These are phyloP conservation scores for Porites evermanni DNA, from an alignment of 92 coral and sea anemone genomes.

Conservation along the genomic window DNA sequence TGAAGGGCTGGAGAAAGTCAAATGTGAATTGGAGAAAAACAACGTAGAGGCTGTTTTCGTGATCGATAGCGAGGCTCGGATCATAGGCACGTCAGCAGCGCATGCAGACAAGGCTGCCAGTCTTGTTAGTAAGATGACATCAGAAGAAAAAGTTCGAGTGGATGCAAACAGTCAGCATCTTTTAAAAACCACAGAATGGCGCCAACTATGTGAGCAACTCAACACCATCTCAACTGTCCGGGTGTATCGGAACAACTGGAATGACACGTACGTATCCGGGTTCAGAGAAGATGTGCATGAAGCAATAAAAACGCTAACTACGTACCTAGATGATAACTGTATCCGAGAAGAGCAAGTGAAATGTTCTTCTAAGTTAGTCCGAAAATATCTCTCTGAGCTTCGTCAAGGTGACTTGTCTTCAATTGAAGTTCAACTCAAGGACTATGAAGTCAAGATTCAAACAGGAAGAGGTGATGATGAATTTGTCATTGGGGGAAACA, in stretches of 20 bases:
- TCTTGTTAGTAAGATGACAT: constrained; percentile 44
- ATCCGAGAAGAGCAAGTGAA: constrained; percentile 39
- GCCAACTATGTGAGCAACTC: constrained; percentile 47
- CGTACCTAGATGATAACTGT: constrained; percentile 67
- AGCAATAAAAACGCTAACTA: constrained; percentile 50
- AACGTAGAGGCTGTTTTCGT: constrained; percentile 71
- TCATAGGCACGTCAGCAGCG: constrained; percentile 58
- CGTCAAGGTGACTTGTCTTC: constrained; percentile 57
- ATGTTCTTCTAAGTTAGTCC: constrained; percentile 50
- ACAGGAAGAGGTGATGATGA: constrained; percentile 50
- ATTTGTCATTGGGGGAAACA: constrained; percentile 70
- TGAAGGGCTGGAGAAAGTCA: constrained; percentile 58
- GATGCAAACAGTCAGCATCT: constrained; percentile 50
- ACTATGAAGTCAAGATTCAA: constrained; percentile 54
- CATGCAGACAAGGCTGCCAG: constrained; percentile 64
- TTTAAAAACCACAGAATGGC: constrained; percentile 58
- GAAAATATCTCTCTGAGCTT: constrained; percentile 65
- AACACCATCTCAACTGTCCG: constrained; percentile 27
- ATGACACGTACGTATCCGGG: constrained; percentile 79
- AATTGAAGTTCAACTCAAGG: constrained; percentile 51
- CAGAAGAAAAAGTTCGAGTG: constrained; percentile 65
- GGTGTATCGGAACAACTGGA: constrained; percentile 51
- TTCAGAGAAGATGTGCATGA: constrained; percentile 60
- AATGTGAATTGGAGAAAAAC: constrained; percentile 36
- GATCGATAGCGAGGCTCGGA: constrained; percentile 53